Base-by-base conservation (phyloP, 2,888 invertebrate species). In the Amphimallon solstitiale region DNA sequence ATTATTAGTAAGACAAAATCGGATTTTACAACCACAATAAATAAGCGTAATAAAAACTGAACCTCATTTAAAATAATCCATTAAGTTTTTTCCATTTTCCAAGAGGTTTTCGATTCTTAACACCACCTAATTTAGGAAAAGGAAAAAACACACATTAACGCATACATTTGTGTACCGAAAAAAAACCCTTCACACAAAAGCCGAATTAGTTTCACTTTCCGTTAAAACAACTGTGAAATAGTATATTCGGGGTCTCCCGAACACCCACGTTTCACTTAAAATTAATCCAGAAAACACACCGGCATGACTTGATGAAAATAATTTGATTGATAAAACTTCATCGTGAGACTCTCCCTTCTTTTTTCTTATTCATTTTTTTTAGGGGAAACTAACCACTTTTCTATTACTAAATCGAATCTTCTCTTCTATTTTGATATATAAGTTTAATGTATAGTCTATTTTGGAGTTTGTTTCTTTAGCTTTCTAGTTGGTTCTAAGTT, bases 281-380 rank as follows among this genome's bases (percentile, higher is more conserved):
- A 69, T 66, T 66, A 68, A 68, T 68, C 69, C 73, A 71, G 71
- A 72, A 72, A 29, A 29, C 29, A 70, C 49, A 73, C 72, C 77
- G 75, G 76, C 77, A 74, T 78, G 77, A 78, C 77, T 73, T 54
- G 72, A 69, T 71, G 63, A 69, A 75, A 75, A 73, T 77, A 77
- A 77, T 77, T 76, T 77, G 77, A 77, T 77, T 76, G 76, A 76
- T 77, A 77, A 77, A 77, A 77, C 77, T 77, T 76, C 73, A 77
- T 77, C 74, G 72, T 68, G 63, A 61, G 66, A 59, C 68, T 66
- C 9, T 9, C 7, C 9, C 9, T 29, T 9, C 9, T 29, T 29
- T 29, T 29, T 29, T 19, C 71, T 72, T 73, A 45, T 12, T 43
- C 23, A 59, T 66, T 61, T 43, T 10, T 40, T 59, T 60, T 66